Evolutionary conservation across 1,140 invertebrate species (phyloP).

Genomic region (Lamellibrachia luymesi): DNA sequence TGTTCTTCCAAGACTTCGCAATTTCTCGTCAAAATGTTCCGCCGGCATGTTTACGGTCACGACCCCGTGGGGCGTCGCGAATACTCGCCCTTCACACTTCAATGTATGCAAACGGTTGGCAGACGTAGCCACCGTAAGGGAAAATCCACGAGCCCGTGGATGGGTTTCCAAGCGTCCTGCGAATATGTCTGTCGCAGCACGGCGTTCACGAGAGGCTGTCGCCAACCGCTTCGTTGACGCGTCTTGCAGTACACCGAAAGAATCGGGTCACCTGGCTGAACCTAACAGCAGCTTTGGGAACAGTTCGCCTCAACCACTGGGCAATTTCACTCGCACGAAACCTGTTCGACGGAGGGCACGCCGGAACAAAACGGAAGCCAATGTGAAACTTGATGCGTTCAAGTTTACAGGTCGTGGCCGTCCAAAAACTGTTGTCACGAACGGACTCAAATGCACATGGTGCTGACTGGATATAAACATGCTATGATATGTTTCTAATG

Average conservation of each 20-base stretch:
- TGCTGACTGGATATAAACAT: neutral
- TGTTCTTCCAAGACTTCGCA: neutral
- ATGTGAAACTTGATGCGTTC: neutral
- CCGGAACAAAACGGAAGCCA: neutral
- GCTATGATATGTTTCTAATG: neutral
- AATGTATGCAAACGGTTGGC: neutral
- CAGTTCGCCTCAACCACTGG: neutral
- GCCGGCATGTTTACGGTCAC: neutral
- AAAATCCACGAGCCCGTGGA: neutral
- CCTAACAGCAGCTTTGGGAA: neutral
- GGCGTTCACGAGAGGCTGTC: neutral
- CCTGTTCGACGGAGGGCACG: neutral
- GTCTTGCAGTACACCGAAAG: neutral
- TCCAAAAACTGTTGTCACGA: neutral
- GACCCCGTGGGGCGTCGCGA: neutral
- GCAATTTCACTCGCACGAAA: neutral
- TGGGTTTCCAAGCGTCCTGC: neutral
- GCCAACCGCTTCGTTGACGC: neutral
- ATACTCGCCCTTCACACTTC: neutral
- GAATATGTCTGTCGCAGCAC: neutral
- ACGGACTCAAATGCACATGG: neutral
- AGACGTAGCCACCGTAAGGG: neutral
- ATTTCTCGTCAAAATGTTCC: neutral
- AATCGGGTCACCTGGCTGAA: neutral
- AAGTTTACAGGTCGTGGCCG: neutral